Conservation (phyloP, 2,797 vertebrate genomes). For the Acomys russatus region DNA sequence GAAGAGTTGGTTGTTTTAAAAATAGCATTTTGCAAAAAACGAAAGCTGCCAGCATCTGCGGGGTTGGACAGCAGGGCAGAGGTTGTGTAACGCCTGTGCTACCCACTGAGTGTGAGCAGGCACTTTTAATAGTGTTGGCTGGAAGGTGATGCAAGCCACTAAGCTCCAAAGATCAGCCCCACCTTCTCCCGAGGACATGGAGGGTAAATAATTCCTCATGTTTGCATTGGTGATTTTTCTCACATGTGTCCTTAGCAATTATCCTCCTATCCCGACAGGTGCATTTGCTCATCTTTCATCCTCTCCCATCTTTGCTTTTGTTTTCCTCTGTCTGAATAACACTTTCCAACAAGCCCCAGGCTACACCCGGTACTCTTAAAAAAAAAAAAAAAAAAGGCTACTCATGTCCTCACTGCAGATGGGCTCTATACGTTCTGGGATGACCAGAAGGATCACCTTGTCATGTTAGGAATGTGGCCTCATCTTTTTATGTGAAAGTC, state of each 20-base stretch:
- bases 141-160: constrained; percentile 55
- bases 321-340: constrained; percentile 56
- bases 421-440: background rate
- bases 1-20: constrained; percentile 84
- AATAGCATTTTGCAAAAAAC: constrained; percentile 83
- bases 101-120: constrained; percentile 72
- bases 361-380: constrained; percentile 33
- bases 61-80: constrained; percentile 77
- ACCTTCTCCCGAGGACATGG: constrained; percentile 2
- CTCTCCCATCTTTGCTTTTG: constrained; percentile 68
- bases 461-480: background rate
- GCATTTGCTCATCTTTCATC: constrained; percentile 64
- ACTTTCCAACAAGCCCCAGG: constrained; percentile 60
- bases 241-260: background rate
- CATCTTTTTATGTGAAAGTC: constrained; percentile 64
- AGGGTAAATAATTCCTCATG: constrained; percentile 52
- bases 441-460: constrained; percentile 28
- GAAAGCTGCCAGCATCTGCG: constrained; percentile 66
- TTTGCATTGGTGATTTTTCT: constrained; percentile 51
- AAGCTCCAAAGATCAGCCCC: constrained; percentile 34
- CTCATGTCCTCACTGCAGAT: background rate
- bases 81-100: constrained; percentile 81
- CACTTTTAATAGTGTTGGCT: constrained; percentile 68
- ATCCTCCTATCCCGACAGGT: constrained; percentile 78
- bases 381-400: constrained; percentile 31